Conservation (phyloP, 2,113 vertebrate genomes). For the Pterocles orientalis region DNA sequence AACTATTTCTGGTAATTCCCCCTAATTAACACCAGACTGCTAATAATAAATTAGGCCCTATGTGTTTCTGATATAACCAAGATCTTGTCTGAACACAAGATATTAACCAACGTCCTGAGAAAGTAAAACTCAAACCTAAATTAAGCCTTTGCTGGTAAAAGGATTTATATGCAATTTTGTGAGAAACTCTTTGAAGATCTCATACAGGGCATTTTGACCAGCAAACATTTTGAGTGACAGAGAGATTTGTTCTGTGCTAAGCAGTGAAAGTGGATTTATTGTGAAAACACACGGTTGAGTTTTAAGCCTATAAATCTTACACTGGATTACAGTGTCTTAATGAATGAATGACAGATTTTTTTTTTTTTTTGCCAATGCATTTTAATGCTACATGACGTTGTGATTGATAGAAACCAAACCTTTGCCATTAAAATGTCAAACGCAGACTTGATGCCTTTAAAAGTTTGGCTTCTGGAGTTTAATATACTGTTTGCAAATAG, state of each 20-base stretch:
- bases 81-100: slow-evolving; percentile 78
- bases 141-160: slow-evolving; percentile 76
- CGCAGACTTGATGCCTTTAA: slow-evolving; percentile 73
- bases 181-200: slow-evolving; percentile 77
- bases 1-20: slow-evolving; percentile 85
- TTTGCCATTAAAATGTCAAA: slow-evolving; percentile 80
- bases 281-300: slow-evolving; percentile 75
- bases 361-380: slow-evolving; percentile 72
- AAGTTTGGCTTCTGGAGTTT: slow-evolving; percentile 81
- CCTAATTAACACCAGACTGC: slow-evolving; percentile 83
- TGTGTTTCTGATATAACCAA: slow-evolving; percentile 86
- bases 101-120: slow-evolving; percentile 68
- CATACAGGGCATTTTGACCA: slow-evolving; percentile 69
- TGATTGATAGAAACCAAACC: slow-evolving; percentile 82
- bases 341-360: slow-evolving; percentile 79
- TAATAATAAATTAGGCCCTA: slow-evolving; percentile 81
- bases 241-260: slow-evolving; percentile 71
- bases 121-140: slow-evolving; percentile 75
- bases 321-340: slow-evolving; percentile 81
- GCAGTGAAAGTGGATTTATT: slow-evolving; percentile 77
- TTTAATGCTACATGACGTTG: slow-evolving; percentile 77
- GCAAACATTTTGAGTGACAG: slow-evolving; percentile 69
- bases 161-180: slow-evolving; percentile 73
- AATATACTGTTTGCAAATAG: slow-evolving; percentile 83
- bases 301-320: slow-evolving; percentile 77